A percentile compares a stretch with the other conserved stretches of the same genome.
These are phyloP conservation scores for Metopia argyrocephala DNA, from an alignment of 2,888 invertebrate species.

Conservation along the genomic window DNA sequence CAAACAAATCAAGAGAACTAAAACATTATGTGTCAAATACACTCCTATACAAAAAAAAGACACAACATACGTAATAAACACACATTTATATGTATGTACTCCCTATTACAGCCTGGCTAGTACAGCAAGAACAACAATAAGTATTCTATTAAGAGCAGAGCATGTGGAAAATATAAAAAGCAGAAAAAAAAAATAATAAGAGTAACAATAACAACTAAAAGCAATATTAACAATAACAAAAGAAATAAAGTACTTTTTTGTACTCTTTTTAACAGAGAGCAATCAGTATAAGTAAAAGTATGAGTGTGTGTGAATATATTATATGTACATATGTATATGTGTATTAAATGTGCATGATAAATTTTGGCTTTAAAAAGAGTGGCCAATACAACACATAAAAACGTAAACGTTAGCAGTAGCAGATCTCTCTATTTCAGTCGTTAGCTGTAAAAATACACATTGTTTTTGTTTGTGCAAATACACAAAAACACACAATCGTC, in stretches of 20 bases:
- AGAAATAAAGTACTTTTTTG: slow-evolving; percentile 48
- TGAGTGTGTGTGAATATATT: no score
- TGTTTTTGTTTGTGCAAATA: slow-evolving; percentile 35
- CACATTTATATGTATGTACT: slow-evolving; percentile 30
- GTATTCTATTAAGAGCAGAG: no score
- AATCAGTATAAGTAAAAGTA: not conserved
- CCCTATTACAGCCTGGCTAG: slow-evolving; percentile 47
- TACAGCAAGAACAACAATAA: slow-evolving; percentile 27
- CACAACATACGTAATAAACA: slow-evolving; percentile 9
- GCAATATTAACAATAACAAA: slow-evolving; percentile 54
- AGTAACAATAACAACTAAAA: not conserved
- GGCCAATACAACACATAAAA: slow-evolving; percentile 44
- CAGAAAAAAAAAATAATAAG: slow-evolving; percentile 34
- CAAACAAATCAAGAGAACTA: slow-evolving; percentile 30
- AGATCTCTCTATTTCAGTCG: slow-evolving; percentile 53
- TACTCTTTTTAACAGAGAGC: not conserved
- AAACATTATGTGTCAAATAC: not conserved
- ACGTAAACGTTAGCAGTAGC: slow-evolving; percentile 21
- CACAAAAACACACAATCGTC: slow-evolving; percentile 62
- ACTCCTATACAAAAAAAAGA: not conserved
- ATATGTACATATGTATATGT: slow-evolving; percentile 26
- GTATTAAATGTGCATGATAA: no score
- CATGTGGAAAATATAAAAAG: slow-evolving; percentile 46
- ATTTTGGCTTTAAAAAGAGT: no score
- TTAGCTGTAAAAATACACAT: slow-evolving; percentile 51